Evolutionary conservation across 2,888 invertebrate species (phyloP), one percentile per base, ranked within the genome.

Genomic region (Timandra comae): DNA sequence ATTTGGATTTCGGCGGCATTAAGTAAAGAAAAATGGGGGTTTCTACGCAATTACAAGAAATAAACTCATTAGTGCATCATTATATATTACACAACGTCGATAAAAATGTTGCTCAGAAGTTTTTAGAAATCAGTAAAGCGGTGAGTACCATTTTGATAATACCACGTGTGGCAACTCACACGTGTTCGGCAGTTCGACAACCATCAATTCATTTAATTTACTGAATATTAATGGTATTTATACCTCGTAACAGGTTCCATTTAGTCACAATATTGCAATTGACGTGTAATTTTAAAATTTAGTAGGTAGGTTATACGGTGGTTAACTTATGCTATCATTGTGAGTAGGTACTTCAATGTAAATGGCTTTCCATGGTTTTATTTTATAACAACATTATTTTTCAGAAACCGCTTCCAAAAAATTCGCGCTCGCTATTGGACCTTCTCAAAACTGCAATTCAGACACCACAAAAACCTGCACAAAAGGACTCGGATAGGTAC

Each of bases 81-180:
- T 91, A 88, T 82, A 71, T 94, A 3, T 16, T 16, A 36, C 65
- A 78, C 37, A 88, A 86, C 46, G 86, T 88, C 46, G 91, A 93
- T 58, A 90, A 89, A 64, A 78, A 87, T 3, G 58, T 93, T 16
- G 93, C 93, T 0, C 86, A 88, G 54, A 85, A 90, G 29, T 93
- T 91, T 62, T 87, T 91, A 56, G 88, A 89, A 56, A 92, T 91
- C 77, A 88, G 90, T 1, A 93, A 93, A 66, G 90, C 91, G 79
- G 93, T 93, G 87, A 91, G 93, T 88, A 35, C 28, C 27, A 26
- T 35, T 26, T 32, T 46, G 39, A 41, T 35, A 26, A 41, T 49
- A 46, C 77, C 81, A 81, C 81, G 79, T 82, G 76, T 70, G 63
- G 51, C 45, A 46, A 20, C 20, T 26, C 59, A 67, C 80, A 77